Evolutionary conservation across 2,113 vertebrate species (phyloP).

Genomic region (Lophura nycthemera): DNA sequence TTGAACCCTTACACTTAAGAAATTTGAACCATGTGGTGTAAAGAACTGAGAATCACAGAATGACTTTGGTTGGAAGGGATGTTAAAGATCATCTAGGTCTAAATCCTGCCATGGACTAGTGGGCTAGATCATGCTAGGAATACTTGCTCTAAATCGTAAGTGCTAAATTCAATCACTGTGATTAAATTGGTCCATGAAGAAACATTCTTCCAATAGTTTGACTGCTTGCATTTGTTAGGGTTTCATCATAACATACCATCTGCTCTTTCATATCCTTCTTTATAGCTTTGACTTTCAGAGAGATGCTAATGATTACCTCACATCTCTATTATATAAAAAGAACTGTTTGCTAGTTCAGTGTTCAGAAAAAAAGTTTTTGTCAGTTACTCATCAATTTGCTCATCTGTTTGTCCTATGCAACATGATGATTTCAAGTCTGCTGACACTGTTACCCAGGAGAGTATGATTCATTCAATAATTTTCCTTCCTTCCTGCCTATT

Average conservation of each 20-base stretch:
- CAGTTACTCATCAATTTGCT: conserved; percentile 75
- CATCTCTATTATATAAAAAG: conserved; percentile 60
- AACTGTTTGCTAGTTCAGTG: conserved; percentile 44
- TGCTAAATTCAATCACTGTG: not conserved
- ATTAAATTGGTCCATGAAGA: not conserved
- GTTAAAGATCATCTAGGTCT: too few relatives aligned
- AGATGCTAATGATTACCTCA: conserved; percentile 58
- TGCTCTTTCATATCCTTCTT: conserved; percentile 42
- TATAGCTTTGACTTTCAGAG: conserved; percentile 41
- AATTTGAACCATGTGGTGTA: not conserved
- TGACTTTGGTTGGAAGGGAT: too few relatives aligned
- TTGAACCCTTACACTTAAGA: not conserved
- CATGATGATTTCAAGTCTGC: conserved; percentile 68
- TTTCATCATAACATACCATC: conserved; percentile 14
- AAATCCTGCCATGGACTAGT: too few relatives aligned
- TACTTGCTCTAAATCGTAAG: not conserved
- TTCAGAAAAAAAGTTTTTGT: conserved; percentile 54
- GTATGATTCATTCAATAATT: conserved; percentile 71
- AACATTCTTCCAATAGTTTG: not conserved
- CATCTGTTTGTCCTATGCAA: conserved; percentile 74
- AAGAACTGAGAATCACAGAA: not conserved
- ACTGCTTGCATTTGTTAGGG: not conserved
- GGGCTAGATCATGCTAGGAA: not conserved
- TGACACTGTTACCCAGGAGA: conserved; percentile 72
- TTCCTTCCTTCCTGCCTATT: conserved; percentile 67